Base-by-base conservation (phyloP, 1,140 invertebrate genomes). In the Drosophila trapezifrons region DNA sequence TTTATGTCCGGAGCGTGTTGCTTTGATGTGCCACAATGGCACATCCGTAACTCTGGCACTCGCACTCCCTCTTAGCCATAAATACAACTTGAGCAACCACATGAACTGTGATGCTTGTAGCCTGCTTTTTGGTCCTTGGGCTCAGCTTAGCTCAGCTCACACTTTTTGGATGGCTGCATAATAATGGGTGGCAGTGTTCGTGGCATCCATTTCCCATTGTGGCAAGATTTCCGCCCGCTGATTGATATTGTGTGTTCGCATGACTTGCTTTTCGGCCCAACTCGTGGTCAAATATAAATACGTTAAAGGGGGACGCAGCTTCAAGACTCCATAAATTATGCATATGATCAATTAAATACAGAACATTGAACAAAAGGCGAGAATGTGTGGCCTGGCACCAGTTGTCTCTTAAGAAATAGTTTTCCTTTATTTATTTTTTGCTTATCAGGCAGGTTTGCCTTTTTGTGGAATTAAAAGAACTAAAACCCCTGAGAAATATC, bases 281-380 rank as follows among this genome's bases (percentile, higher is more conserved):
- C 60, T 20, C 6, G 29, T 38, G 67, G 76, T 60, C 49, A 32
- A 32, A 38, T 56, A 40, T 25, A n/a, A n/a, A 35, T 15, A n/a
- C 8, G 29, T 17, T 13, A 37, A 27, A 15, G 22, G 46, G 57
- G 25, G 37, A 37, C 51, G 12, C 29, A 7, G 15, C 4, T 38
- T 52, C 47, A 22, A 15, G 35, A 35, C 12, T 20, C 22, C 67
- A 47, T 71, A 35, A 57, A 47, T 57, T 71, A 71, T 70, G 65
- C 65, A 70, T 47, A 71, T 69, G 64, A 70, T 57, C 51, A 57
- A 57, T 70, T 71, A 70, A 69, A 40, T 57, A 70, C 67, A 71
- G 64, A 70, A 70, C 67, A 71, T 71, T 71, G 43, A 69, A 40
- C 67, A 69, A 32, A 4, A 22, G 43, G 15, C 37, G 20, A n/a